Conservation (phyloP, 2,113 vertebrate genomes). For the Montifringilla adamsi region DNA sequence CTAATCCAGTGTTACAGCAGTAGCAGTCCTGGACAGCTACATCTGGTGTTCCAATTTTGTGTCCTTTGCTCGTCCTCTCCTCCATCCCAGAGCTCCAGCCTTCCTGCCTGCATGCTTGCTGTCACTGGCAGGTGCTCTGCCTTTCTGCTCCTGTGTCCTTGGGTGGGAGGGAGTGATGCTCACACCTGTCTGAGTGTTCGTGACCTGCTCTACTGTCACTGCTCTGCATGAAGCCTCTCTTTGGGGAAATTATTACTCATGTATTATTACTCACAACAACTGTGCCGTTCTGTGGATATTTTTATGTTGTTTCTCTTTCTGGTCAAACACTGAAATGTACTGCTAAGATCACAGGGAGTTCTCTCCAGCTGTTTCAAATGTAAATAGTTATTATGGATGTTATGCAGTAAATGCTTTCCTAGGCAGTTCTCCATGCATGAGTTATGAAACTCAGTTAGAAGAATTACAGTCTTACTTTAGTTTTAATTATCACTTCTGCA, state of each 20-base stretch:
- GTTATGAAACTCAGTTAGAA: not conserved
- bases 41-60: not conserved
- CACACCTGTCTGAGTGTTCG: fast-evolving
- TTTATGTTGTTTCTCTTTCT: not conserved
- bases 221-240: not conserved
- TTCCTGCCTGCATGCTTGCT: not conserved
- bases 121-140: not conserved
- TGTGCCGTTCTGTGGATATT: fast-evolving
- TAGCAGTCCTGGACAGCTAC: not conserved
- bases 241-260: not conserved
- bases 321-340: not conserved
- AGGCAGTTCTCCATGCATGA: not conserved
- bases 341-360: not conserved
- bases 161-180: not conserved
- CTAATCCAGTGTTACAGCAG: not conserved
- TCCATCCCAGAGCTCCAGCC: not conserved
- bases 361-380: not conserved
- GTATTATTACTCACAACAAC: not conserved
- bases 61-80: not conserved
- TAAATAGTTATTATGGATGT: not conserved
- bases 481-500: not conserved
- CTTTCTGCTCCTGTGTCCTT: not conserved
- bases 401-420: not conserved
- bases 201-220: not conserved
- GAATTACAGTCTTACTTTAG: not conserved